These are phyloP conservation scores for Biston betularia DNA, from an alignment of 2,888 invertebrate genomes.

Conservation along the genomic window DNA sequence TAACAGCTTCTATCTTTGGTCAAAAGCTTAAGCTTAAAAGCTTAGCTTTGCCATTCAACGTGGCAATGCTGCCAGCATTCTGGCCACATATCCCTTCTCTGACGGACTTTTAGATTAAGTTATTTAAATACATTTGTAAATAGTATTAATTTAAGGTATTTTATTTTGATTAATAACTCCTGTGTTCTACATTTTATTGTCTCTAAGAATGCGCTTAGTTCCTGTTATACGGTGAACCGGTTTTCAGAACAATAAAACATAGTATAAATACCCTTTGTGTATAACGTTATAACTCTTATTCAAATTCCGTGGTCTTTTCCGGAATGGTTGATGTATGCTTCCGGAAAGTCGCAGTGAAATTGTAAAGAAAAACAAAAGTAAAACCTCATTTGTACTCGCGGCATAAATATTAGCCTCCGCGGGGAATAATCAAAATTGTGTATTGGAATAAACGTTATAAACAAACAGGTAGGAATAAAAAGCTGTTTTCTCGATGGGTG, in stretches of 20 bases:
- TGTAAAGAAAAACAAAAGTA: constrained; percentile 48
- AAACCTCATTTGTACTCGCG: constrained; percentile 46
- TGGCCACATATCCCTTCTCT: too few species aligned
- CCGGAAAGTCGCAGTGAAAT: constrained; percentile 39
- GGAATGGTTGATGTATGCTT: constrained; percentile 21
- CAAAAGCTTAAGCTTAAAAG: too few species aligned
- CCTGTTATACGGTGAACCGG: constrained; percentile 24
- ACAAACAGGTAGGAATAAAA: constrained; percentile 69
- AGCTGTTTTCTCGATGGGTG: constrained; percentile 69
- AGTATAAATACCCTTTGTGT: constrained; percentile 35
- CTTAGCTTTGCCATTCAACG: too few species aligned
- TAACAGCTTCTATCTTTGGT: too few species aligned
- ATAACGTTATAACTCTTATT: constrained; percentile 28
- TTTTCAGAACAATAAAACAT: constrained; percentile 24
- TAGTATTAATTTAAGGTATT: too few species aligned
- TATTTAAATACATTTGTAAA: too few species aligned
- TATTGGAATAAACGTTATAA: constrained; percentile 71
- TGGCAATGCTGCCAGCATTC: too few species aligned
- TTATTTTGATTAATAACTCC: neutral
- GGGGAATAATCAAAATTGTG: constrained; percentile 52
- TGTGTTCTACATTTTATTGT: neutral
- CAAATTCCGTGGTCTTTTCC: constrained; percentile 29
- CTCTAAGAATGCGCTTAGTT: constrained; percentile 28
- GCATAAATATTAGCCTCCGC: constrained; percentile 13
- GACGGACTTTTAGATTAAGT: too few species aligned